Percentiles rank a stretch among this genome's conserved stretches.
These are phyloP conservation scores for Phortica okadai DNA, from an alignment of 2,888 invertebrate genomes.

Conservation along the genomic window DNA sequence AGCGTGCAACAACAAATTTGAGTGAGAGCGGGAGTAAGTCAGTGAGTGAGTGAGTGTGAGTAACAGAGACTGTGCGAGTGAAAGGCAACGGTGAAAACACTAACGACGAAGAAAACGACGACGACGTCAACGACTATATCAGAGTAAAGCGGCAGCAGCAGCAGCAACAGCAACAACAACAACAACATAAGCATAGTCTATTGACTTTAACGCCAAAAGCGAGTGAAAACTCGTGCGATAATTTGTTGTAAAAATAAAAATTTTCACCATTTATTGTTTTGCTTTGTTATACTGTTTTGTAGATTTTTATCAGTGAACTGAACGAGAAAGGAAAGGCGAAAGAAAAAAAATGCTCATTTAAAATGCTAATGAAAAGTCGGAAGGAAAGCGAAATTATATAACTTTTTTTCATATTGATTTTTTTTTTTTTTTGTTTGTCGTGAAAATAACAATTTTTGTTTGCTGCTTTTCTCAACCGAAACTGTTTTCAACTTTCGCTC, in stretches of 20 bases:
- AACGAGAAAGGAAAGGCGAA: constrained; percentile 1
- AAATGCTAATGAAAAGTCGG: constrained; percentile 69
- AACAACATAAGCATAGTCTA: constrained; percentile 29
- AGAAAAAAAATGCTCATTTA: constrained; percentile 56
- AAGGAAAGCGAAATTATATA: constrained; percentile 64
- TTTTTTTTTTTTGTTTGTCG: constrained; percentile 30
- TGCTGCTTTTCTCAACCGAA: constrained; percentile 50
- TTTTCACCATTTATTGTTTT: constrained; percentile 63
- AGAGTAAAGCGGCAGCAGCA: constrained; percentile 19
- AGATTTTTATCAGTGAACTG: constrained; percentile 49
- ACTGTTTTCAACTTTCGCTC: constrained; percentile 29
- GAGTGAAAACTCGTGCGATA: constrained; percentile 71
- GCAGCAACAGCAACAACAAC: constrained; percentile 1
- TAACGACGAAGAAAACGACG: constrained; percentile 27
- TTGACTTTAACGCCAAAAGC: constrained; percentile 38
- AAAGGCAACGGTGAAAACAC: constrained; percentile 57
- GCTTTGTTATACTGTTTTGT: constrained; percentile 43
- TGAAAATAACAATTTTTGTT: constrained; percentile 42
- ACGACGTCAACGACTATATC: neutral
- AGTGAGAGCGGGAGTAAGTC: neutral
- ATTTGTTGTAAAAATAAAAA: constrained; percentile 69
- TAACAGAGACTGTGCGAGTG: neutral
- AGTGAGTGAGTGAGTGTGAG: neutral
- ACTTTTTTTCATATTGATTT: constrained; percentile 22
- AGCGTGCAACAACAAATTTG: neutral